A percentile compares a stretch with the other conserved stretches of the same genome.
These are phyloP conservation scores for Melieria omissa DNA, from an alignment of 2,888 invertebrate genomes.

Conservation along the genomic window DNA sequence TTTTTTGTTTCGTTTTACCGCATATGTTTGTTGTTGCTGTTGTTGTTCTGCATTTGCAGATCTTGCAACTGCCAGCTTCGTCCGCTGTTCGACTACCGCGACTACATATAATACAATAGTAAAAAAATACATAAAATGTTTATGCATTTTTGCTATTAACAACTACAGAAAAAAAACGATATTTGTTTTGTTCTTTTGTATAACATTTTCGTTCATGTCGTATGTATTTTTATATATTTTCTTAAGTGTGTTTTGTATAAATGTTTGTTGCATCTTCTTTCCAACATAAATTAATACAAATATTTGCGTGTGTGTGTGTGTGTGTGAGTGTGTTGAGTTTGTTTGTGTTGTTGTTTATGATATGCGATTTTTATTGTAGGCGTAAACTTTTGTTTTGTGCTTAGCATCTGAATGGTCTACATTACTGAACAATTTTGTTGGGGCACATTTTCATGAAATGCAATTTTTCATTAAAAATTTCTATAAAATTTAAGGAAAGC, in stretches of 20 bases:
- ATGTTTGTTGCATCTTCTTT: background rate
- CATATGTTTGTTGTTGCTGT: too few species aligned
- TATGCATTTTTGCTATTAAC: background rate
- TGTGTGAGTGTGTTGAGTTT: background rate
- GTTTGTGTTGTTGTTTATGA: background rate
- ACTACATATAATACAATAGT: conserved; percentile 25
- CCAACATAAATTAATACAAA: background rate
- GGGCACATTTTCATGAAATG: background rate
- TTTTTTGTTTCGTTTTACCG: too few species aligned
- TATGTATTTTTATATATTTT: background rate
- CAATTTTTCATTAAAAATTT: too few species aligned
- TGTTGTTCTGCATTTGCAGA: too few species aligned
- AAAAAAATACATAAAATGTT: conserved; percentile 15
- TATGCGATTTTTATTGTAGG: background rate
- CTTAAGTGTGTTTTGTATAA: background rate
- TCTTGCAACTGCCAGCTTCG: too few species aligned
- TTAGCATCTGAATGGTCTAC: background rate
- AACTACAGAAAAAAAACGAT: background rate
- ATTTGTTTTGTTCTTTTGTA: background rate
- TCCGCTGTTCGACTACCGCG: too few species aligned
- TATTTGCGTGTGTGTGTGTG: background rate
- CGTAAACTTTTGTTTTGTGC: background rate
- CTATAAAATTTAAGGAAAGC: too few species aligned
- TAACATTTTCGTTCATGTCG: background rate
- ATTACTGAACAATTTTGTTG: background rate